Base-by-base conservation (phyloP, 2,797 vertebrate genomes). In the Megalops cyprinoides region DNA sequence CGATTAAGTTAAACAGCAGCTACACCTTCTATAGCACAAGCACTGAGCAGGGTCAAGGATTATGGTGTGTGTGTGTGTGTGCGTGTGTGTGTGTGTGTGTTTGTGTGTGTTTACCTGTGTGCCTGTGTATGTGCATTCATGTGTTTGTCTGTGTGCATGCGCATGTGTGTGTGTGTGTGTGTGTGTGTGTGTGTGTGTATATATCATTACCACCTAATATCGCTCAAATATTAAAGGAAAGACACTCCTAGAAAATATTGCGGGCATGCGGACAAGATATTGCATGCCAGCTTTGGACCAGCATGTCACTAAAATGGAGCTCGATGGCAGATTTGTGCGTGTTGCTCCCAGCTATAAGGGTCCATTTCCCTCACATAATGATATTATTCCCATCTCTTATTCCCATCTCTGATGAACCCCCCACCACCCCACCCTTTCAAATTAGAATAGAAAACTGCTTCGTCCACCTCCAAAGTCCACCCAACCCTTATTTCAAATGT, bases 191-290 rank as follows among this genome's bases (percentile, higher is more conserved):
- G 55, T 76, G 34, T 74, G 28, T 65, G 28, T 4, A 15, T 67
- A 12, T 6, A 37, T 67, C 1, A 60, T 18, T 0, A 12, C 28
- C 53, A 53, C 80, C 8, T 67, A 25, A 42, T 55, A 83, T 85
- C 76, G 84, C 82, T 81, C 75, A 78, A 69, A 31, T 60, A 75
- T 83, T 82, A 74, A 88, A 86, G 81, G 84, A 89, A 51, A 83
- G 4, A 20, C 9, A 0, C 46, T 73, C 69, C 0, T n/a, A 82
- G 51, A 34, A 56, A 84, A 82, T 84, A 77, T 87, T 69, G 84
- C 76, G 83, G 89, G 90, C 88, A 65, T 89, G 90, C 91, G 92
- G 90, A 91, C 86, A 79, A 42, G 86, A 85, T 86, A 84, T 84
- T 83, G 67, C 73, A 44, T n/a, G 20, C 75, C 81, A 46, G 82